Conservation (phyloP, 2,797 vertebrate genomes). For the Carduelis carduelis region DNA sequence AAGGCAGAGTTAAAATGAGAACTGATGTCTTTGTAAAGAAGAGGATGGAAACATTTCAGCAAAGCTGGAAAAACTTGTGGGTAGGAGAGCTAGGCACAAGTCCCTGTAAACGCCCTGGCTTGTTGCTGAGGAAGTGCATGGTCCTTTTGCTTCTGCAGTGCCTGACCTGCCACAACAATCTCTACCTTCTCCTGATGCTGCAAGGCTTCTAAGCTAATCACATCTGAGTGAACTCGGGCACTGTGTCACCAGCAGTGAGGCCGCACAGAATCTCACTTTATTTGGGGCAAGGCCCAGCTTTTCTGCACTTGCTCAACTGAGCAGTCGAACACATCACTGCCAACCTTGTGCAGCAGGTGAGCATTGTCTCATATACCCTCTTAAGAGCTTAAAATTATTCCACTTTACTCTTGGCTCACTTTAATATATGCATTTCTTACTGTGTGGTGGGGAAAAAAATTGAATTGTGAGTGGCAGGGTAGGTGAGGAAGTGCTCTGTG, state of each 20-base stretch:
- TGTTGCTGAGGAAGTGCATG: neutral
- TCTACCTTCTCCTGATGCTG: neutral
- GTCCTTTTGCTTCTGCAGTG: neutral
- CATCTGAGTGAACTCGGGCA: neutral
- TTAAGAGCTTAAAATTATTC: neutral
- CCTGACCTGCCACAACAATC: neutral
- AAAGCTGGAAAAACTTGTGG: neutral
- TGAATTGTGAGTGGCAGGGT: neutral
- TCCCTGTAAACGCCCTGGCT: neutral
- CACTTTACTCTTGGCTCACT: neutral
- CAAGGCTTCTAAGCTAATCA: neutral
- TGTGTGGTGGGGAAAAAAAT: neutral
- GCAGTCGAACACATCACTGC: neutral
- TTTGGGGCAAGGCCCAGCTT: neutral
- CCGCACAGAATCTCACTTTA: neutral
- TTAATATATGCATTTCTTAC: neutral
- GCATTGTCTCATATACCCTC: fast-evolving
- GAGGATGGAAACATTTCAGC: neutral
- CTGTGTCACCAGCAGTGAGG: neutral
- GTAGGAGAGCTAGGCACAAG: too few species aligned
- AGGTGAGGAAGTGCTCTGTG: neutral
- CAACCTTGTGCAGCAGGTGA: neutral
- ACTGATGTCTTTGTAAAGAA: neutral
- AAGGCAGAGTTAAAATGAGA: neutral
- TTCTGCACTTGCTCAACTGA: neutral